Base-by-base conservation (phyloP, 2,888 invertebrate genomes). In the Pheosia tremula region DNA sequence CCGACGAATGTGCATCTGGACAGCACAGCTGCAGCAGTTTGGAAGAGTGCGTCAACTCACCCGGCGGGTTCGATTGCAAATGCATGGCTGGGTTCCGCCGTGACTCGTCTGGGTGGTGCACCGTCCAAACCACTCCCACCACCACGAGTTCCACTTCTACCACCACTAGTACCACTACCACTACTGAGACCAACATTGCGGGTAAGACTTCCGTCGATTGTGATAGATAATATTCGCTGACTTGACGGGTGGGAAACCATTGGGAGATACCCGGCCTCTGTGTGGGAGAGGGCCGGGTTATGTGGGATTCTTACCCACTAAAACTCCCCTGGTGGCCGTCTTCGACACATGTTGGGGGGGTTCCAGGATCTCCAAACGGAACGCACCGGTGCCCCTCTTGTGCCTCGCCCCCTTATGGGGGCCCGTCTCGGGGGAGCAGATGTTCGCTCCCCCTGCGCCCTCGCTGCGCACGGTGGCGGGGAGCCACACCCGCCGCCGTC, bases 51-150 rank as follows among this genome's bases (percentile, higher is more conserved):
- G 62, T 83, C 57, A 79, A 85, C 74, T 72, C 73, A 0, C 96
- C 96, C 0, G 98, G 98, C 0, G 97, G 98, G 6, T 98, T 97
- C 84, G 89, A 91, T 24, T 98, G 98, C 82, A 95, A 95, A 41
- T 98, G 98, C 81, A 96, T 97, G 0, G 85, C 95, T 0, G 98
- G 98, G 0, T 98, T 97, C 84, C 86, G 94, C 11, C 94, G 95
- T 63, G 97, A 97, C 75, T 85, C 89, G 0, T 81, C 82, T 4
- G 91, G 89, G 5, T 89, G 85, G 82, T 93, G 93, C 59, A 63
- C 56, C 60, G 75, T 75, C 0, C 77, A 82, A 0, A 61, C 77
- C 7, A 64, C 79, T 0, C 69, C 79, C 0, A 74, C 72, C 4
- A 69, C 78, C 0, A 72, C 67, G 4, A 73, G 77, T 13, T 77